A percentile compares a stretch with the other conserved stretches of the same genome.
These are phyloP conservation scores for Phortica variegata DNA, from an alignment of 1,140 invertebrate genomes.

Conservation along the genomic window DNA sequence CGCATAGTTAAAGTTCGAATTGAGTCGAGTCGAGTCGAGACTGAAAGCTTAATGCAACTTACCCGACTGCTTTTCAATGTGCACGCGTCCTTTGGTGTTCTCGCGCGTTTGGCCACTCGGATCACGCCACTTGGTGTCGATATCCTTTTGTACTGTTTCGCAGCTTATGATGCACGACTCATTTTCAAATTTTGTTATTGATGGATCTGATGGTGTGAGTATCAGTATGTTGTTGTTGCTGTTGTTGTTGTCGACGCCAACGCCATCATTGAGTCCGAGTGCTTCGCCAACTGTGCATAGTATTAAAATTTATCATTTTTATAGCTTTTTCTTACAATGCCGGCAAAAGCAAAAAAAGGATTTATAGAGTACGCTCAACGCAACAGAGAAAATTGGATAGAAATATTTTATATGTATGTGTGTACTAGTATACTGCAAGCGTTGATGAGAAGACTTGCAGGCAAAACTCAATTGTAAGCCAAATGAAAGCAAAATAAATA, in stretches of 20 bases:
- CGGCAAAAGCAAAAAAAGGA: not conserved
- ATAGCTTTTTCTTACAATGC: not conserved
- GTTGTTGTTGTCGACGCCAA: not conserved
- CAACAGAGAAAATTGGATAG: too few species aligned
- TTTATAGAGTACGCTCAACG: too few species aligned
- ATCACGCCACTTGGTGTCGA: conserved; percentile 53
- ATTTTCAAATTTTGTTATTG: conserved; percentile 56
- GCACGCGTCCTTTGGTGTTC: conserved; percentile 50
- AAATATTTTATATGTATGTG: too few species aligned
- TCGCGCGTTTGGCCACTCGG: conserved; percentile 41
- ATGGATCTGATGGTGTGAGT: conserved; percentile 44
- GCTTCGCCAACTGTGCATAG: conserved; percentile 28
- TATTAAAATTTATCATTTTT: conserved; percentile 38
- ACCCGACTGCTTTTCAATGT: conserved; percentile 52
- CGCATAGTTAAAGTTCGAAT: too few species aligned
- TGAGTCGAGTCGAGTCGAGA: too few species aligned
- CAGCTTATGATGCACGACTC: conserved; percentile 55
- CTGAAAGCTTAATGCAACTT: conserved; percentile 23
- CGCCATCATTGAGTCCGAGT: conserved; percentile 1
- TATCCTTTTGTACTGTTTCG: conserved; percentile 52
- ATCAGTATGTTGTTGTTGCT: conserved; percentile 17
- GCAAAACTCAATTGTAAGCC: too few species aligned
- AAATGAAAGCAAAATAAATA: too few species aligned
- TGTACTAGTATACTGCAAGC: too few species aligned
- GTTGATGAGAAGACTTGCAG: too few species aligned